Evolutionary conservation across 2,797 vertebrate species (phyloP).

Genomic region (Numenius phaeopus): DNA sequence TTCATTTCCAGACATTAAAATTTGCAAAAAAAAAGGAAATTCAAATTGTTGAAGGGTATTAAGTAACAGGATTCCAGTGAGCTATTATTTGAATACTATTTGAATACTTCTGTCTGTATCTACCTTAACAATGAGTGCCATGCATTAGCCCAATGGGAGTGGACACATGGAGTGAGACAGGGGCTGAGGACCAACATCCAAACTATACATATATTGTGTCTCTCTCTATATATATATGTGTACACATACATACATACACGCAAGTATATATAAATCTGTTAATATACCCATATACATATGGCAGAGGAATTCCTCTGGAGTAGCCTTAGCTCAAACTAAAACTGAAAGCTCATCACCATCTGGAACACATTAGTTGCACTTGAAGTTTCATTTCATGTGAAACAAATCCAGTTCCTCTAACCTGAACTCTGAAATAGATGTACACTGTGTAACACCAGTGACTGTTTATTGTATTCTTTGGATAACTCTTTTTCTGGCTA

Average conservation of each 20-base stretch:
- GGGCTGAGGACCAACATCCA: not conserved
- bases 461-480: not conserved
- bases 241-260: too few relatives aligned
- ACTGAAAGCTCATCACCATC: not conserved
- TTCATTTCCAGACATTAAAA: not conserved
- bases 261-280: accelerated
- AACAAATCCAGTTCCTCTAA: not conserved
- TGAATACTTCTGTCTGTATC: not conserved
- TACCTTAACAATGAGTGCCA: accelerated
- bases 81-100: not conserved
- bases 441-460: not conserved
- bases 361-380: not conserved
- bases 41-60: not conserved
- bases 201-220: not conserved
- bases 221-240: not conserved
- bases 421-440: not conserved
- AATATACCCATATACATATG: not conserved
- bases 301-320: not conserved
- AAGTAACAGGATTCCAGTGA: not conserved
- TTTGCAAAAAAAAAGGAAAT: not conserved
- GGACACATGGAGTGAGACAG: not conserved
- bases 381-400: not conserved
- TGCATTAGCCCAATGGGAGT: not conserved
- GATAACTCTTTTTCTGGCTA: not conserved
- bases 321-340: not conserved